Conservation (phyloP, 1,140 invertebrate species). For the Eumaeus atala region DNA sequence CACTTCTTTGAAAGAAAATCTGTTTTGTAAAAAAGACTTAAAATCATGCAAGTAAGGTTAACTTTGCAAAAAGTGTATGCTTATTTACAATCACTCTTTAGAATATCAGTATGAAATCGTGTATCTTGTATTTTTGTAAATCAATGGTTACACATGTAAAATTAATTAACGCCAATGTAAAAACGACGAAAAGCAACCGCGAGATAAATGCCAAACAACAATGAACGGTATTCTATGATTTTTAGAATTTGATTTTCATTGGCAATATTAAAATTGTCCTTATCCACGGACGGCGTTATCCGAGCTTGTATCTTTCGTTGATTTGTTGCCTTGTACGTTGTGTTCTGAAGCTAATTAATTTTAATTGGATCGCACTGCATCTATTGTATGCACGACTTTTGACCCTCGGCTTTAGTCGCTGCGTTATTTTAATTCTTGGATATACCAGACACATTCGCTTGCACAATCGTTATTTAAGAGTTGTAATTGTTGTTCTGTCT, state of each 20-base stretch:
- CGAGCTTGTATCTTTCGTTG: conserved; percentile 64
- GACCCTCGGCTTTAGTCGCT: conserved; percentile 41
- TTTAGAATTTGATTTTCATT: conserved; percentile 42
- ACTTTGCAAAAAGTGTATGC: too few species aligned
- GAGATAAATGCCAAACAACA: conserved; percentile 20
- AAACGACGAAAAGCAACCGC: conserved; percentile 24
- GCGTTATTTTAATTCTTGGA: conserved; percentile 33
- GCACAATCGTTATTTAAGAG: neutral
- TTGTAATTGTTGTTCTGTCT: neutral
- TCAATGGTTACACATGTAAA: conserved; percentile 9
- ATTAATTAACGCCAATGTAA: conserved; percentile 21
- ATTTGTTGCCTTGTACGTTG: conserved; percentile 62
- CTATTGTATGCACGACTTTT: conserved; percentile 58
- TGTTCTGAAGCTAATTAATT: conserved; percentile 72
- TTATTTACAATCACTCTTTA: too few species aligned
- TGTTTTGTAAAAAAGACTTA: too few species aligned
- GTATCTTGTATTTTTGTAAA: too few species aligned
- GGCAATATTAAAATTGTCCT: conserved; percentile 35
- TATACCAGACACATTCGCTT: conserved; percentile 7
- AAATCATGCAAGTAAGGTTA: too few species aligned
- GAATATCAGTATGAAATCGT: too few species aligned
- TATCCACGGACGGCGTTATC: conserved; percentile 53
- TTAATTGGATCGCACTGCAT: conserved; percentile 70
- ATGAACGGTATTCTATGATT: conserved; percentile 30
- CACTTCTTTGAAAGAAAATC: too few species aligned